A percentile compares a stretch with the other conserved stretches of the same genome.
phyloP scores from a whole-genome alignment of 2,113 vertebrate species.

The Oplegnathus fasciatus region DNA sequence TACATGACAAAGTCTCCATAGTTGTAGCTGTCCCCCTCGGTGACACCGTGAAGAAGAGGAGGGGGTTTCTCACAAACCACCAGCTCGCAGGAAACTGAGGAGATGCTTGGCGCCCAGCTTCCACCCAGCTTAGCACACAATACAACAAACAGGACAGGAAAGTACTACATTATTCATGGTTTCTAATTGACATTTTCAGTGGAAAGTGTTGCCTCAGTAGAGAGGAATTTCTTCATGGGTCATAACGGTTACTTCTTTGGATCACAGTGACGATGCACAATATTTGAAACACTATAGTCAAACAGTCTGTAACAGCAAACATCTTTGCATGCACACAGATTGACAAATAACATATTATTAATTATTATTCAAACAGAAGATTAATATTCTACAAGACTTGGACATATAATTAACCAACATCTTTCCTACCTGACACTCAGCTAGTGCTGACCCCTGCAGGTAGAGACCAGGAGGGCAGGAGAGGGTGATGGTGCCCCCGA shows the following conservation, averaged over 20 bases:
- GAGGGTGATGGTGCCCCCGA: constrained; percentile 85
- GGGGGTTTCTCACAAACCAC: constrained; percentile 89
- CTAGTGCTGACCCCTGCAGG: constrained; percentile 84
- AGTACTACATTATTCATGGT: not conserved
- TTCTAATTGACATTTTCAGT: not conserved
- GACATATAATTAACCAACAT: no score
- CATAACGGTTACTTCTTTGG: no score
- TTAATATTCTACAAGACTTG: no score
- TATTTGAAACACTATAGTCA: no score
- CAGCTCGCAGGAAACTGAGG: constrained; percentile 87
- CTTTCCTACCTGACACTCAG: constrained; percentile 89
- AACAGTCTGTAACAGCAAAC: no score
- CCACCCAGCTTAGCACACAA: constrained; percentile 85
- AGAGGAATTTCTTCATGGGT: no score
- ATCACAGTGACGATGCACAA: no score
- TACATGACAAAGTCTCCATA: constrained; percentile 88
- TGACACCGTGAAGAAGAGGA: constrained; percentile 85
- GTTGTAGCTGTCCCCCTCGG: constrained; percentile 86
- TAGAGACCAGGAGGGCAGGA: constrained; percentile 90
- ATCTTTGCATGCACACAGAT: not conserved
- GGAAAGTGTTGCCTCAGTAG: not conserved
- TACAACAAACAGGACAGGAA: constrained; percentile 8
- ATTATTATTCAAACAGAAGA: not conserved
- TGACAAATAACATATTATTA: not conserved
- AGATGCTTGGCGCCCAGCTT: constrained; percentile 90